Evolutionary conservation across 2,113 vertebrate genomes (phyloP), one percentile per base, ranked within the genome.

Genomic region (Lichenostomus cassidix): DNA sequence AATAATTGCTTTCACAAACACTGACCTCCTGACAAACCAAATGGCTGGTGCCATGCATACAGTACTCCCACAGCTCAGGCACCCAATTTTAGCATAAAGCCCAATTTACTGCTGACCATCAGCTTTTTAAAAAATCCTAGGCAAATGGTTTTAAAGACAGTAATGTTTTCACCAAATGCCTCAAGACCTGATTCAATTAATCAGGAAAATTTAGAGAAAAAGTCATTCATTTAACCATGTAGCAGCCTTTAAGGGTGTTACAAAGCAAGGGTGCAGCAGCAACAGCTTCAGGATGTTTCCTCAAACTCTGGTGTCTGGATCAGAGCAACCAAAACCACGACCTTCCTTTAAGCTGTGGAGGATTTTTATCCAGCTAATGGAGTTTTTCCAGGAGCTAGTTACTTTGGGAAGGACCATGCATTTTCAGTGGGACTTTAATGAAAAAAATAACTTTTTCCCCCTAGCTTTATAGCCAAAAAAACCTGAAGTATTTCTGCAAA

Each of bases 1-100:
- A 94, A 85, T 88, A 83, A 92, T 81, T 89, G 53, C 37, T 89
- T 93, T 92, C 63, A 83, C 27, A 37, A 97, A 85, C 27, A 76
- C 39, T 12, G 5, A 42, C 70, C 68, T 81, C 62, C 64, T 92
- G 50, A 67, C 69, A 94, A 88, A 64, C 37, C 91, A 81, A 81
- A 92, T 35, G 59, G 62, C 50, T 81, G 68, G n/a, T 4, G 9
- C 12, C 2, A 1, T 13, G 24, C 59, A 31, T 15, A 17, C 19
- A 83, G 31, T 2, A 10, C 17, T 2, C 39, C 73, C 42, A 74
- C 63, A 44, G 24, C 5, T 11, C 29, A 60, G 29, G 19, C 15
- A 29, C 14, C 37, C 44, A 58, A 7, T 83, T 93, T 79, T 86
- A 83, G 77, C 81, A 37, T 35, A 25, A 90, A 83, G 25, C 13